Conservation (phyloP, 2,113 vertebrate genomes). For the Cololabis saira region DNA sequence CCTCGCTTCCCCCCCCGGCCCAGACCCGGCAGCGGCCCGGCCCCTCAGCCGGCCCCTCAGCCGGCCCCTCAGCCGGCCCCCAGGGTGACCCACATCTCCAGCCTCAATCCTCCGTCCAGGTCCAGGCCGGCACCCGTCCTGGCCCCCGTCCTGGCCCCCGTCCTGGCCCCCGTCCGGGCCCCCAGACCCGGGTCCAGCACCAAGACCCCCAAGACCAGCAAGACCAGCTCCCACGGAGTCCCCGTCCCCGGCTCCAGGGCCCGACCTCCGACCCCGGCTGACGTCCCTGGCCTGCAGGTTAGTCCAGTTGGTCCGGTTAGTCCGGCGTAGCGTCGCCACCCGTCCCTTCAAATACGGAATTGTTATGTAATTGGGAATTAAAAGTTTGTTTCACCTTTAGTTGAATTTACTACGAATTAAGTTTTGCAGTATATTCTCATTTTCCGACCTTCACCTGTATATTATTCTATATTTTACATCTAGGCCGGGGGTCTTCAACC, state of each 20-base stretch:
- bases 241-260: rapidly evolving
- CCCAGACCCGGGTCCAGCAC: background rate
- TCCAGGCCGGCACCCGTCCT: background rate
- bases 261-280: background rate
- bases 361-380: no score
- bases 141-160: background rate
- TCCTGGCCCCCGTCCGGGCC: background rate
- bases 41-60: background rate
- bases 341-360: no score
- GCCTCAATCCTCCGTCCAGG: background rate
- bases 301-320: background rate
- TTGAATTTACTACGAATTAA: no score
- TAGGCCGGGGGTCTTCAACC: no score
- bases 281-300: constrained; percentile 26
- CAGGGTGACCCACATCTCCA: constrained; percentile 7
- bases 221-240: background rate
- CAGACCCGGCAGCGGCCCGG: background rate
- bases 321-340: no score
- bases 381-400: no score
- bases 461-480: no score
- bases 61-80: background rate
- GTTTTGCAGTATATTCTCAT: no score
- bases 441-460: no score
- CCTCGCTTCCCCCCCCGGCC: constrained; percentile 13
- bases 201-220: background rate